These are phyloP conservation scores for Gymnodraco acuticeps DNA, from an alignment of 2,797 vertebrate genomes.

Conservation along the genomic window DNA sequence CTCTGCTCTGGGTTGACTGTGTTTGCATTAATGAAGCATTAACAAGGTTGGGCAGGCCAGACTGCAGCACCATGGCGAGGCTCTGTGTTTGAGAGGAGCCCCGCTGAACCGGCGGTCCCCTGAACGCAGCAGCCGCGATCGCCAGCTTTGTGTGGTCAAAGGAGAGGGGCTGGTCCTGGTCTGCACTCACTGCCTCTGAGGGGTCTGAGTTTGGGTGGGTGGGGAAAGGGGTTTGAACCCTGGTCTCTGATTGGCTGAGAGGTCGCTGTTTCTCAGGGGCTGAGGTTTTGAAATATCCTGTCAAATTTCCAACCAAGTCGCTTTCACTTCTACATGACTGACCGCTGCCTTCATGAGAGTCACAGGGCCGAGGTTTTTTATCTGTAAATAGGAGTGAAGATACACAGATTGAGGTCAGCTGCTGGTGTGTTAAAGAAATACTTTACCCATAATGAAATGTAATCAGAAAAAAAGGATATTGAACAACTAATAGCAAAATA, in stretches of 20 bases:
- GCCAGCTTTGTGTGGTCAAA: slow-evolving; percentile 79
- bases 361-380: slow-evolving; percentile 45
- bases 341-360: slow-evolving; percentile 16
- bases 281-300: slow-evolving; percentile 20
- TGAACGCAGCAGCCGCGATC: slow-evolving; percentile 76
- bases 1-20: neutral
- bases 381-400: slow-evolving; percentile 52
- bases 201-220: neutral
- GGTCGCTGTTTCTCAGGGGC: slow-evolving; percentile 1
- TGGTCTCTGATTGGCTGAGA: slow-evolving; percentile 5
- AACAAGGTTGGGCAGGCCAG: slow-evolving; percentile 81
- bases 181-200: slow-evolving; percentile 9
- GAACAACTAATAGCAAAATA: neutral
- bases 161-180: slow-evolving; percentile 82
- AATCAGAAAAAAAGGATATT: neutral
- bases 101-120: slow-evolving; percentile 37
- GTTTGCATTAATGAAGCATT: slow-evolving; percentile 45
- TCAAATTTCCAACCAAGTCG: neutral
- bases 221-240: slow-evolving; percentile 1
- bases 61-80: slow-evolving; percentile 73
- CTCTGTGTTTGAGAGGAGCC: slow-evolving; percentile 58
- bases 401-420: neutral
- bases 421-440: neutral
- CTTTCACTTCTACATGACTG: slow-evolving; percentile 11
- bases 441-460: neutral